Evolutionary conservation across 2,797 vertebrate genomes (phyloP), one percentile per base, ranked within the genome.

Genomic region (Sciaenops ocellatus): DNA sequence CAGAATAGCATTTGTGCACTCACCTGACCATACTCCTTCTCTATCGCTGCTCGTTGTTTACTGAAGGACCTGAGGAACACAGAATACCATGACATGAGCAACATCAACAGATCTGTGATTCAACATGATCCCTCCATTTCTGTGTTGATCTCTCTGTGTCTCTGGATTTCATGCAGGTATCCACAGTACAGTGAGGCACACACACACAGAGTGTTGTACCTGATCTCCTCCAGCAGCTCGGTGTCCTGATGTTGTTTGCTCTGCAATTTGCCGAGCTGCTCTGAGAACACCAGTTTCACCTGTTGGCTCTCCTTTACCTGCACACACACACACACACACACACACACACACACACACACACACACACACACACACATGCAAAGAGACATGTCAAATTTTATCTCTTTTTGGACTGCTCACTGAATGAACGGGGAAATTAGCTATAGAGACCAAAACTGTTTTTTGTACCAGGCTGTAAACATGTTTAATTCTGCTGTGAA

Each of bases 21-120:
- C 92, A 97, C 97, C 96, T 97, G 97, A 22, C 95, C 96, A 0
- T 98, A 97, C 51, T 97, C 97, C 73, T 96, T 96, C 89, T 98
- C 97, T 76, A 97, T 95, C 41, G 96, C 81, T 0, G 97, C 95
- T 42, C 97, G 94, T 79, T 98, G 97, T 85, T 98, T 98, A 90
- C 95, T 96, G 94, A 97, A 98, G 68, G 95, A 96, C 93, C 97
- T 90, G 7, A 3, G 38, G 57, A 72, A 64, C 38, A 82, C 20
- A 66, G 8, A 57, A 46, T 69, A 44, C 48, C 24, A 75, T 46
- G 76, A 51, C 30, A 62, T 20, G 17, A 52, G 59, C 17, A 50
- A 62, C 62, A 73, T 17, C 12, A 51, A n/a, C 50, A 78, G n/a
- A 51, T 12, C 17, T 41, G 56, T 24, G n/a, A 46, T n/a, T 15